Evolutionary conservation across 2,888 invertebrate genomes (phyloP), one percentile per base, ranked within the genome.

Genomic region (Lasioglossum marginatum): DNA sequence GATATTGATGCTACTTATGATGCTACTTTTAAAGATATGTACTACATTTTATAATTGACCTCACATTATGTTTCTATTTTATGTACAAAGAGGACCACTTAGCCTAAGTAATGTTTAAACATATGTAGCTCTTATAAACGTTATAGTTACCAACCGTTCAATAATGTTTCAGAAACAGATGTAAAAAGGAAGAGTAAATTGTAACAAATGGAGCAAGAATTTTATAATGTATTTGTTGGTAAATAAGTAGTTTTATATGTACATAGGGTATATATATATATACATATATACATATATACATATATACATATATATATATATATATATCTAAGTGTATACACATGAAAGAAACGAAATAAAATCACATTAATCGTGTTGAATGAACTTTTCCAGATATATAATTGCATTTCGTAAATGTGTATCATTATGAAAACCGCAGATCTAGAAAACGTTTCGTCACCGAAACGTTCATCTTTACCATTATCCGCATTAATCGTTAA

Each of bases 381-480:
- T 84, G 79, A 88, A 83, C 34, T 45, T 75, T 52, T 52, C 23
- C 40, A 23, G 12, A 37, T 72, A n/a, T n/a, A 52, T n/a, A 52
- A 57, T 48, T n/a, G 23, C 45, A 77, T 73, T 31, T 57, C 27
- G 23, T 57, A 43, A 76, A 79, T 72, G 31, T 70, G 31, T 76
- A 31, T 60, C 74, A 40, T 89, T 89, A 86, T 89, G 73, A 79
- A 88, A 89, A 77, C 48, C 68, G 78, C 76, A 82, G 73, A 71
- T 85, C 84, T 83, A 74, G 81, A 79, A 66, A 79, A 81, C 60
- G 79, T 71, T 86, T 86, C 79, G 31, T 63, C 66, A 72, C 78
- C 68, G 77, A 86, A 79, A 83, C 70, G 78, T 78, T 80, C 34
- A 16, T 76, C 52, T 79, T 45, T 31, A 27, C 27, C 43, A 37